Evolutionary conservation across 2,113 vertebrate genomes (phyloP).

Genomic region (Cyprinodon brontotheroides): DNA sequence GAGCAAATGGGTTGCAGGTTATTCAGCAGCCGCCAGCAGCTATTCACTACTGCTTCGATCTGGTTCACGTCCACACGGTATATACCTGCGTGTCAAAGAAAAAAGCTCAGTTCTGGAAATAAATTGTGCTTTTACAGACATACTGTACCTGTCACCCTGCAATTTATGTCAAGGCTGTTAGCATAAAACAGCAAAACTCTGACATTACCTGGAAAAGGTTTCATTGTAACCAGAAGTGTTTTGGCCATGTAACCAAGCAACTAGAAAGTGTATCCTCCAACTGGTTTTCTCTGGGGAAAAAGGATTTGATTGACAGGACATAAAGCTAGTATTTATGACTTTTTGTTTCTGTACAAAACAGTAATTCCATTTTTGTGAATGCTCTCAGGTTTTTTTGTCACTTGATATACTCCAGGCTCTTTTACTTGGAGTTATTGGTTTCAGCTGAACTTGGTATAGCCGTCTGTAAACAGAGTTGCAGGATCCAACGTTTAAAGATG

Average conservation of each 20-base stretch:
- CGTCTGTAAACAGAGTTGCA: neutral
- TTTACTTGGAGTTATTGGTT: slow-evolving; percentile 36
- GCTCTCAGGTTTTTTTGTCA: slow-evolving; percentile 35
- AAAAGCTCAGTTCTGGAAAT: slow-evolving; percentile 34
- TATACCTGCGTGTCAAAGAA: slow-evolving; percentile 21
- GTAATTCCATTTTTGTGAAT: slow-evolving; percentile 34
- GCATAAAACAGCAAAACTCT: slow-evolving; percentile 59
- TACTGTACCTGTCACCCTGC: slow-evolving; percentile 51
- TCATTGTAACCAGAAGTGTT: slow-evolving; percentile 65
- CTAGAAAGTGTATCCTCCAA: slow-evolving; percentile 25
- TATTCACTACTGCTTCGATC: slow-evolving; percentile 1
- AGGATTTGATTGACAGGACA: slow-evolving; percentile 51
- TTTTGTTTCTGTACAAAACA: slow-evolving; percentile 40
- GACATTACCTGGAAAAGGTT: slow-evolving; percentile 69
- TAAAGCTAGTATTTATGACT: slow-evolving; percentile 40
- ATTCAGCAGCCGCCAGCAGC: slow-evolving; percentile 7
- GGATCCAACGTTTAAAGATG: neutral
- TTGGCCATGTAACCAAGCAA: slow-evolving; percentile 64
- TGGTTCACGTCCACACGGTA: slow-evolving; percentile 3
- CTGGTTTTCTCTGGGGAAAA: slow-evolving; percentile 39
- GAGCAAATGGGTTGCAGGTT: slow-evolving; percentile 42
- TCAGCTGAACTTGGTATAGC: slow-evolving; percentile 12
- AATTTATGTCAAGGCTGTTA: slow-evolving; percentile 59
- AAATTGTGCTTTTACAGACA: slow-evolving; percentile 34
- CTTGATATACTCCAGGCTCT: slow-evolving; percentile 53